Evolutionary conservation across 2,888 invertebrate genomes (phyloP), one percentile per base, ranked within the genome.

Genomic region (Melipona beecheii): DNA sequence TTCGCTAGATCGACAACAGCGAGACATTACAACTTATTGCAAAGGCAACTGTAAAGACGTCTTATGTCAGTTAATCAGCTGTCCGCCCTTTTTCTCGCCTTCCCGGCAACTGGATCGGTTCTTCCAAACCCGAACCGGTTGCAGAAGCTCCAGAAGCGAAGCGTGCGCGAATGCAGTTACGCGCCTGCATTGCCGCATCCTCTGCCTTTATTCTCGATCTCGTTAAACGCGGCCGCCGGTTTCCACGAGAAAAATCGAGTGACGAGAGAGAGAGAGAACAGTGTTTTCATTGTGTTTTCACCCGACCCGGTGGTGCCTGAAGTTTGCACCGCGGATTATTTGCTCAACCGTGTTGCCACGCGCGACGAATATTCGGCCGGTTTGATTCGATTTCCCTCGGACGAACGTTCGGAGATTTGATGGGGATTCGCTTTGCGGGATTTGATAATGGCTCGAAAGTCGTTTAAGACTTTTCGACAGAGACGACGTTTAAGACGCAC

Each of bases 181-280:
- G 77, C 74, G 80, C 83, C 74, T 87, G 87, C 90, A 90, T 90
- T 88, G 87, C 85, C 81, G 52, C 75, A 81, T 87, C 74, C 9
- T 9, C 79, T 62, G 76, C 65, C 49, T 88, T 89, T 87, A 88
- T 88, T 87, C 85, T 65, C 78, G 83, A 87, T 89, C 90, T 90
- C 62, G 90, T 90, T 87, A 86, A 82, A 86, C 84, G 82, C 43
- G 43, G 43, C 0, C 43, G 3, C 74, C 5, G 74, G 78, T 78
- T 31, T 78, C 31, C 65, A 54, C 21, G 79, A 54, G 69, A 79
- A 75, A 79, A 54, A 75, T 60, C 43, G 62, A 5, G 21, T 5
- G 27, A 31, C 27, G 1, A 15, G 49, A 4, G 6, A 24, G 31
- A 1, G 19, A 27, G 4, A 15, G n/a, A n/a, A 64, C n/a, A 43